Base-by-base conservation (phyloP, 92 coral and sea anemone species). In the Palythoa grandiflora region DNA sequence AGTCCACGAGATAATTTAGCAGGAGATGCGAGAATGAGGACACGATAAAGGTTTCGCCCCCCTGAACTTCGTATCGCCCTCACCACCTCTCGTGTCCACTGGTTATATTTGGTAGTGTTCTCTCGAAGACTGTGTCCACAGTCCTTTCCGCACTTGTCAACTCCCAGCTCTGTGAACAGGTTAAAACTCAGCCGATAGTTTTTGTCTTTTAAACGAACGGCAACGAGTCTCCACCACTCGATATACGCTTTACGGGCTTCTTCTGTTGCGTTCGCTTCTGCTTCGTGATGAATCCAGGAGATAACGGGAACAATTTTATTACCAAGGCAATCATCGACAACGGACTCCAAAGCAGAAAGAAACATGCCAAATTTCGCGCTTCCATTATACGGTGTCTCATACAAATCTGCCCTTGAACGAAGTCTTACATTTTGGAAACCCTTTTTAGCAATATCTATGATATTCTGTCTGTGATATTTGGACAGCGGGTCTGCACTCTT, bases 151-250 rank as follows among this genome's bases (percentile, higher is more conserved):
- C 94, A 93, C 0, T 10, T 90, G 70, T 90, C 95, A 6, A 85
- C 28, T 1, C 96, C 96, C 60, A 94, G 89, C 89, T 94, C 96
- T 20, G 96, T 94, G 63, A 94, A 94, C n/a, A 94, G 93, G 73
- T 94, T 94, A 78, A 94, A 94, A 50, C 96, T 83, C 15, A 94
- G 89, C 38, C 88, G 71, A 60, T 94, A 92, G 87, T 92, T 87
- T 75, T 71, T 94, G 75, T 92, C 78, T 83, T 73, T 90, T 1
- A 94, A 57, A 40, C 84, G 83, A 2, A 61, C 60, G 13, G 96
- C 96, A 44, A 94, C 96, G 6, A 16, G 35, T 12, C 85, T 84
- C 95, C 96, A 94, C 96, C 96, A 94, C 6, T 75, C 38, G 38
- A 94, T 77, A 59, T 92, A 94, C 73, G 78, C 76, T 54, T 21